These are phyloP conservation scores for Orthonyx spaldingii DNA, from an alignment of 2,113 vertebrate genomes.

Conservation along the genomic window DNA sequence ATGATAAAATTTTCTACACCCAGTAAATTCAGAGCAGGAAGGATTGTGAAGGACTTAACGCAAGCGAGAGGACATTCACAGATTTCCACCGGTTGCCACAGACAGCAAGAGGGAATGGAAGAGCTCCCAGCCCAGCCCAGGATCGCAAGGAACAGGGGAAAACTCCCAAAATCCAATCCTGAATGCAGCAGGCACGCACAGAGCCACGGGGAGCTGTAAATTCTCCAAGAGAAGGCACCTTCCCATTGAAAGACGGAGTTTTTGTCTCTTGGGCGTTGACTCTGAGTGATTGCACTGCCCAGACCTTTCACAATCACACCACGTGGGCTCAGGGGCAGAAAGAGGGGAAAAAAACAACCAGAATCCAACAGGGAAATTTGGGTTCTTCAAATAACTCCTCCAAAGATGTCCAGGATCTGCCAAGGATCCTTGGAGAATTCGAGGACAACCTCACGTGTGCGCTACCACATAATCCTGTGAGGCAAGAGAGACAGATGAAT, in stretches of 20 bases:
- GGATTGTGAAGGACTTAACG: neutral
- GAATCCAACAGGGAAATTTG: neutral
- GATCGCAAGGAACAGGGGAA: neutral
- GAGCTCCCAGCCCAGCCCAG: neutral
- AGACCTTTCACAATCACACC: neutral
- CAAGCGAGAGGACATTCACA: fast-evolving
- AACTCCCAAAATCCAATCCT: neutral
- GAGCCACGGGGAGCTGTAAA: neutral
- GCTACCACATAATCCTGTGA: neutral
- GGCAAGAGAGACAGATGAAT: neutral
- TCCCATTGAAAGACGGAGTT: neutral
- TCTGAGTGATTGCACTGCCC: neutral
- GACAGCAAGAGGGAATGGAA: neutral
- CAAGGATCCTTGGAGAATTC: neutral
- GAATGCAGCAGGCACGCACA: neutral
- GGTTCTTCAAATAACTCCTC: neutral
- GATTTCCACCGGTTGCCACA: neutral
- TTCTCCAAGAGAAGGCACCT: neutral
- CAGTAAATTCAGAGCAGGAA: neutral
- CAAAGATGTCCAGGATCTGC: neutral
- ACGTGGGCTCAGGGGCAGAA: neutral
- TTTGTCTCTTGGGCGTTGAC: neutral
- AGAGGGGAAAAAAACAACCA: neutral
- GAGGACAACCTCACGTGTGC: neutral
- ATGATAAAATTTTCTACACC: neutral